These are phyloP conservation scores for Cotesia vestalis DNA, from an alignment of 1,140 invertebrate species.

Conservation along the genomic window DNA sequence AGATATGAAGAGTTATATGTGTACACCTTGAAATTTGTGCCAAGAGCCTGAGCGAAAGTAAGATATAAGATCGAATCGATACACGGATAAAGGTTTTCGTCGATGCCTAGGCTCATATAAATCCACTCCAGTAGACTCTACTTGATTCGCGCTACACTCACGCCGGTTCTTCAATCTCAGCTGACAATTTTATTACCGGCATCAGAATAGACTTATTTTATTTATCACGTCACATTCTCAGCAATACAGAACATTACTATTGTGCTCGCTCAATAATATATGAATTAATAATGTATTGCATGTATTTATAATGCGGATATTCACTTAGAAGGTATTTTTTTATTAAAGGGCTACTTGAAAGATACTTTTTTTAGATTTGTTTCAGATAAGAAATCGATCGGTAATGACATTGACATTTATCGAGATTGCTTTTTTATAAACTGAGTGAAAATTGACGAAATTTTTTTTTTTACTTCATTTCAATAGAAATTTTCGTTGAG, in stretches of 20 bases:
- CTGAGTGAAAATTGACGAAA: too few species aligned
- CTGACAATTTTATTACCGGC: conserved; percentile 22
- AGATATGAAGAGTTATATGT: not conserved
- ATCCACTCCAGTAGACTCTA: not conserved
- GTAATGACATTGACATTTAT: too few species aligned
- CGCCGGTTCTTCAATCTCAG: not conserved
- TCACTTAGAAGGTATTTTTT: too few species aligned
- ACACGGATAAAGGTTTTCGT: conserved; percentile 28
- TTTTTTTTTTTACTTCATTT: too few species aligned
- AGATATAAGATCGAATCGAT: conserved; percentile 27
- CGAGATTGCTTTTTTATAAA: too few species aligned
- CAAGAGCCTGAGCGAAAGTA: conserved; percentile 17
- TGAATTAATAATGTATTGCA: not conserved
- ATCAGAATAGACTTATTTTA: not conserved
- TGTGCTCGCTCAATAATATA: not conserved
- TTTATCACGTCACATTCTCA: conserved; percentile 6
- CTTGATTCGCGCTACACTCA: not conserved
- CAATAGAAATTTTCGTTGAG: too few species aligned
- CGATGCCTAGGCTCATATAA: conserved; percentile 1
- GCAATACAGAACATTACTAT: not conserved
- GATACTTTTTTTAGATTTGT: conserved; percentile 13
- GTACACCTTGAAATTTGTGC: conserved; percentile 25
- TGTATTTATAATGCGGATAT: too few species aligned
- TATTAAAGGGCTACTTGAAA: not conserved
- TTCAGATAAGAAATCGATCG: too few species aligned